phyloP scores from a whole-genome alignment of 1,140 invertebrate genomes.

The Maconellicoccus hirsutus region DNA sequence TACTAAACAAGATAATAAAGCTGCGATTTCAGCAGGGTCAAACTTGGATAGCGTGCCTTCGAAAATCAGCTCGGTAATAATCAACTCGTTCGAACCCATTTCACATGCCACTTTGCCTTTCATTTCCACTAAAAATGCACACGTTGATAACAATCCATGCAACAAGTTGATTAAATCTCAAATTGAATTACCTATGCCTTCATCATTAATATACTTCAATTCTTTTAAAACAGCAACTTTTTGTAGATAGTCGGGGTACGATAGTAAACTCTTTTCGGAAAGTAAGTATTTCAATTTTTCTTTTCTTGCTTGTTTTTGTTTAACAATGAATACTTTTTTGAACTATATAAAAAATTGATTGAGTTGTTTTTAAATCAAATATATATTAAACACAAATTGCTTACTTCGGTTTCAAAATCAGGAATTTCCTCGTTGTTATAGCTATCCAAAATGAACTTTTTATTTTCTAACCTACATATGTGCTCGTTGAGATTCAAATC shows the following conservation, averaged over 20 bases:
- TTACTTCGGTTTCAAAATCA: constrained; percentile 24
- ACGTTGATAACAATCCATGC: too few species aligned
- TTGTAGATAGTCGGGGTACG: not conserved
- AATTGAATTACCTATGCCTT: not conserved
- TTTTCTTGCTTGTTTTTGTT: constrained; percentile 56
- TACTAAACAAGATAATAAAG: constrained; percentile 78
- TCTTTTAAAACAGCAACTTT: constrained; percentile 61
- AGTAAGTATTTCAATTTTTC: constrained; percentile 58
- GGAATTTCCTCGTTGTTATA: constrained; percentile 5
- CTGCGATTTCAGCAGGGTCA: constrained; percentile 81
- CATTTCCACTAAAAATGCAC: constrained; percentile 48
- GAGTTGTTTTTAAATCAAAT: not conserved
- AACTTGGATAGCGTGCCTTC: constrained; percentile 79
- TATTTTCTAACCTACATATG: constrained; percentile 23
- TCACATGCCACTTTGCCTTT: constrained; percentile 92
- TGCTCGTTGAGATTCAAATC: constrained; percentile 21
- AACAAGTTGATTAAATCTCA: not conserved
- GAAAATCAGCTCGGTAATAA: constrained; percentile 93
- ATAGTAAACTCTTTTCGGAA: constrained; percentile 56
- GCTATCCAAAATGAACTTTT: constrained; percentile 19
- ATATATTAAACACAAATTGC: not conserved
- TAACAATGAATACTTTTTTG: constrained; percentile 54
- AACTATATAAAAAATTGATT: constrained; percentile 43
- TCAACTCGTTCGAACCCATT: constrained; percentile 83
- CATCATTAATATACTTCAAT: constrained; percentile 45